A percentile compares a stretch with the other conserved stretches of the same genome.
phyloP scores from a whole-genome alignment of 2,797 vertebrate genomes.

The Ispidina picta region DNA sequence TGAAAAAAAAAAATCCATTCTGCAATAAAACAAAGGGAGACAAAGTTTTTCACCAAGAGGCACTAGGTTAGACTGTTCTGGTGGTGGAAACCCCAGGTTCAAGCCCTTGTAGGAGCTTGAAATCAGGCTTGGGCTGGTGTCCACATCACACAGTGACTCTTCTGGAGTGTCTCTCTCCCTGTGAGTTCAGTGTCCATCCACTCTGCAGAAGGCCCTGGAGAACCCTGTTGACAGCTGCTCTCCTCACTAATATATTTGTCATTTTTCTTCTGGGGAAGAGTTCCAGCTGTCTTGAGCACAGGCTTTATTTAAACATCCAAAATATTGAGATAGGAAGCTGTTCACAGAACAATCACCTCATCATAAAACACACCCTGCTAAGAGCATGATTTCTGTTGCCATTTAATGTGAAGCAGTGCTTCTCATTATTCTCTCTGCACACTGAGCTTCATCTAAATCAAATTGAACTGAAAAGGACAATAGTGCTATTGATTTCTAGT shows the following conservation, averaged over 20 bases:
- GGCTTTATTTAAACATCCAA: slow-evolving; percentile 49
- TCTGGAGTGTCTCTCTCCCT: background rate
- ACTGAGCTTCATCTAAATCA: slow-evolving; percentile 58
- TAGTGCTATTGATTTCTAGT: slow-evolving; percentile 66
- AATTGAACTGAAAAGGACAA: slow-evolving; percentile 66
- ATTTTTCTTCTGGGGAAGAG: background rate
- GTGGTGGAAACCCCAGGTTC: background rate
- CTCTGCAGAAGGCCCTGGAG: background rate
- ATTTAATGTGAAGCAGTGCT: slow-evolving; percentile 42
- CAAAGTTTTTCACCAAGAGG: background rate
- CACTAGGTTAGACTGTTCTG: background rate
- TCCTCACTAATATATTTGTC: background rate
- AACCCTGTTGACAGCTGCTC: background rate
- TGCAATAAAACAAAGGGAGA: background rate
- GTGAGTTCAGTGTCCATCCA: background rate
- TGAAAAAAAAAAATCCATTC: background rate
- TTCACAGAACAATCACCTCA: slow-evolving; percentile 23
- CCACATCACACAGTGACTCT: background rate
- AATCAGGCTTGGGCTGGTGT: background rate
- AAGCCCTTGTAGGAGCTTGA: background rate
- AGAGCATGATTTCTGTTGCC: slow-evolving; percentile 63
- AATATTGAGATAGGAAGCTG: slow-evolving; percentile 60
- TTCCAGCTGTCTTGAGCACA: slow-evolving; percentile 14
- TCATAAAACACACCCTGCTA: slow-evolving; percentile 57
- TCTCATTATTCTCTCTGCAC: slow-evolving; percentile 53